These are phyloP conservation scores for Belonocnema kinseyi DNA, from an alignment of 1,140 invertebrate species.

Conservation along the genomic window DNA sequence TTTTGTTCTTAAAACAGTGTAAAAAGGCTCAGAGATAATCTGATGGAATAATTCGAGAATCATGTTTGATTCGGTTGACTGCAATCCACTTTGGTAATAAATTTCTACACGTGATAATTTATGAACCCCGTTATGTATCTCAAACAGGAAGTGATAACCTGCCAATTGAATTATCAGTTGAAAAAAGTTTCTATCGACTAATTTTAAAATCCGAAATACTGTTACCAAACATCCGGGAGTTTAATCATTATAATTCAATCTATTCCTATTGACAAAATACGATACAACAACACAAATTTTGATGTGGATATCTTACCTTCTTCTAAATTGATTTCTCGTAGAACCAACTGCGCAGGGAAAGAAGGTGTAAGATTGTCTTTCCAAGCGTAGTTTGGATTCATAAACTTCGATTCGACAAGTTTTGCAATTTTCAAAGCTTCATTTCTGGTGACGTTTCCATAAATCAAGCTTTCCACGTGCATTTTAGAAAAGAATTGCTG, in stretches of 20 bases:
- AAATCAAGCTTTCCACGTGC: conserved; percentile 89
- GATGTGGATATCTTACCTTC: conserved; percentile 79
- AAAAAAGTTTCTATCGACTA: too few relatives aligned
- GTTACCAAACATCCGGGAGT: conserved; percentile 82
- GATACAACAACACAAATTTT: too few relatives aligned
- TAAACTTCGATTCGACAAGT: conserved; percentile 82
- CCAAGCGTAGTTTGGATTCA: conserved; percentile 56
- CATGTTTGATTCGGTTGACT: conserved; percentile 87
- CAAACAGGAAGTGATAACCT: conserved; percentile 78
- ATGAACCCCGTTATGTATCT: conserved; percentile 87
- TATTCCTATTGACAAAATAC: too few relatives aligned
- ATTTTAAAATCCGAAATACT: too few relatives aligned
- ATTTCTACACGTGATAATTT: conserved; percentile 90
- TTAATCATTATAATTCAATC: conserved; percentile 49
- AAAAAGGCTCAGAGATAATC: conserved; percentile 83
- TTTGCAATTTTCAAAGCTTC: conserved; percentile 82
- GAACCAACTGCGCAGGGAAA: conserved; percentile 87
- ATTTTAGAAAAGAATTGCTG: conserved; percentile 85
- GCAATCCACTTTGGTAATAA: conserved; percentile 89
- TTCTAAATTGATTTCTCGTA: conserved; percentile 88
- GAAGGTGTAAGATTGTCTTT: conserved; percentile 79
- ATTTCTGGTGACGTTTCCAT: conserved; percentile 86
- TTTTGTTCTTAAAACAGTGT: too few relatives aligned
- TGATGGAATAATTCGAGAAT: conserved; percentile 91
- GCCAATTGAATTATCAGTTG: too few relatives aligned